Conservation (phyloP, 2,888 invertebrate genomes). For the Cyaniris semiargus region DNA sequence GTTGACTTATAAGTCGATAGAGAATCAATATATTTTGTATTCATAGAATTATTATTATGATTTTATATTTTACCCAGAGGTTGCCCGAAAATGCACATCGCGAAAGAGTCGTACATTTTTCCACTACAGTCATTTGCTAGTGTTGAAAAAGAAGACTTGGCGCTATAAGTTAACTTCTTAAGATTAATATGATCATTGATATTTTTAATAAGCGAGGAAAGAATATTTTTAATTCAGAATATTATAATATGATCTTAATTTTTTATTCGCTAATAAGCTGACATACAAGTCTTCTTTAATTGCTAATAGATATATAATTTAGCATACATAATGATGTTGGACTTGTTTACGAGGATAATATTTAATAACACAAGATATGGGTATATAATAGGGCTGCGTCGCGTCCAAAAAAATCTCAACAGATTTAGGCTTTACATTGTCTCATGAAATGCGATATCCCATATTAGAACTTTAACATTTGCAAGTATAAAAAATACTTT, state of each 20-base stretch:
- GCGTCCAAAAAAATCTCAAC: not conserved
- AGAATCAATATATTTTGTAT: not conserved
- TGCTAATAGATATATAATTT: conserved; percentile 20
- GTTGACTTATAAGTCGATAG: not conserved
- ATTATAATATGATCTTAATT: not conserved
- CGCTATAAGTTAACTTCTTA: too few species aligned
- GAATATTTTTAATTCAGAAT: not conserved
- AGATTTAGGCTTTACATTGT: not conserved
- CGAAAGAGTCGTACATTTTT: too few species aligned
- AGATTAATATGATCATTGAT: too few species aligned
- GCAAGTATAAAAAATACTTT: not conserved
- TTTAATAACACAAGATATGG: conserved; percentile 13
- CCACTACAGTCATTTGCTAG: too few species aligned
- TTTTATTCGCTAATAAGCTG: not conserved
- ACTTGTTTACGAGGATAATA: not conserved
- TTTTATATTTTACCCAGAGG: not conserved
- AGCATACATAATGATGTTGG: conserved; percentile 9
- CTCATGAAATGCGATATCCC: not conserved
- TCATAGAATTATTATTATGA: not conserved
- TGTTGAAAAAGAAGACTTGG: too few species aligned
- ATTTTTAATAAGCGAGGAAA: too few species aligned
- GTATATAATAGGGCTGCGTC: not conserved
- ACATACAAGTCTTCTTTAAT: conserved; percentile 16
- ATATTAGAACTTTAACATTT: not conserved
- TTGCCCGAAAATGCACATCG: too few species aligned